Conservation (phyloP, 2,113 vertebrate species). For the Ameiurus melas region DNA sequence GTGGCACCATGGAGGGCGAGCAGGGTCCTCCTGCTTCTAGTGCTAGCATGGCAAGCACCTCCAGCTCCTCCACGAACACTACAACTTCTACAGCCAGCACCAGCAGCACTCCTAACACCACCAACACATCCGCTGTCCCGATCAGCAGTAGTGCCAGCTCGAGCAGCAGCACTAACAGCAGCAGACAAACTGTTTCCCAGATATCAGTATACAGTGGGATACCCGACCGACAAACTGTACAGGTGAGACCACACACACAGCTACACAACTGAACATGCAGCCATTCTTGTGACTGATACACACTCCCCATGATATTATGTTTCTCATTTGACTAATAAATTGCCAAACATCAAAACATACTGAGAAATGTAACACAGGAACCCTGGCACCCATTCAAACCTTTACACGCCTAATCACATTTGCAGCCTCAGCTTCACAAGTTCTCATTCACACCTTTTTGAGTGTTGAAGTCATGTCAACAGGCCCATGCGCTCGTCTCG, state of each 20-base stretch:
- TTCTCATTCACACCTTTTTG: conserved; percentile 28
- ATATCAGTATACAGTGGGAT: conserved; percentile 92
- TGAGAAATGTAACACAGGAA: neutral
- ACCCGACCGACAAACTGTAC: conserved; percentile 90
- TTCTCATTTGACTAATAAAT: conserved; percentile 9
- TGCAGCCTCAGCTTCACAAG: neutral
- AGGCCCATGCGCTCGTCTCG: neutral
- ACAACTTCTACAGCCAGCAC: conserved; percentile 52
- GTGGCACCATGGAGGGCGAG: conserved; percentile 88
- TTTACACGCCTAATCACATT: neutral
- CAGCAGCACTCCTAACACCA: conserved; percentile 46
- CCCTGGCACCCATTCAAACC: neutral
- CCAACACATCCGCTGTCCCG: conserved; percentile 21
- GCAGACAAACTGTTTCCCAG: conserved; percentile 78
- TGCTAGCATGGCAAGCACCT: conserved; percentile 58
- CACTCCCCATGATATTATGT: neutral
- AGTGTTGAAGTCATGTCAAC: conserved; percentile 24
- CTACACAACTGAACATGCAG: neutral
- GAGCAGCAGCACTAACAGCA: conserved; percentile 56
- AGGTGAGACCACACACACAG: conserved; percentile 71
- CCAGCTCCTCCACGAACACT: conserved; percentile 49
- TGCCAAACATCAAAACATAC: neutral
- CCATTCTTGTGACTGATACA: neutral
- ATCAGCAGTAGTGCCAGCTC: conserved; percentile 42
- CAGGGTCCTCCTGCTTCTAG: conserved; percentile 69